Conservation (phyloP, 2,888 invertebrate species). For the Meteorus colon region DNA sequence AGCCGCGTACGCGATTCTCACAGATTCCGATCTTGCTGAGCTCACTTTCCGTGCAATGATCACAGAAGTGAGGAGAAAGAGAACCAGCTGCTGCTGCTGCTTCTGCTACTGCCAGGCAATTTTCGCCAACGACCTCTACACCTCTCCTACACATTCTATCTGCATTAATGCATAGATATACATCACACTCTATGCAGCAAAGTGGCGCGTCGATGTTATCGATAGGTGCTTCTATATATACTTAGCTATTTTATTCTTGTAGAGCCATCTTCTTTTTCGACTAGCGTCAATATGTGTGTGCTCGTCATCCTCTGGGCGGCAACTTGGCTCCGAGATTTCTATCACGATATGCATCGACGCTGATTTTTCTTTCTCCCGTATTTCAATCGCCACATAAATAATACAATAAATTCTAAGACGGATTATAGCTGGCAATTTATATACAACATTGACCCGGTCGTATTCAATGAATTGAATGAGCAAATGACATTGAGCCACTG, state of each 20-base stretch:
- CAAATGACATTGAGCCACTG: conserved; percentile 8
- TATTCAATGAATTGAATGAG: conserved; percentile 16
- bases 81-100: conserved; percentile 30
- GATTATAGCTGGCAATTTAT: not conserved
- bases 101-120: conserved; percentile 36
- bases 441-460: not conserved
- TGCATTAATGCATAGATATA: conserved; percentile 10
- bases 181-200: not conserved
- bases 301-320: not conserved
- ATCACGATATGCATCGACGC: conserved; percentile 8
- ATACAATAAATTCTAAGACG: not conserved
- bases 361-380: not conserved
- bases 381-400: not conserved
- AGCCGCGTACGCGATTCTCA: conserved; percentile 1
- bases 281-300: not conserved
- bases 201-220: conserved; percentile 14
- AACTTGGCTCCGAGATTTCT: conserved; percentile 4
- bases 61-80: not conserved
- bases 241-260: not conserved
- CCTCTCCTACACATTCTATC: not conserved
- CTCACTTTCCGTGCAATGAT: not conserved
- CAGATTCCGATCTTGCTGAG: conserved; percentile 26
- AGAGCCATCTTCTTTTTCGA: not conserved
- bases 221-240: not conserved
- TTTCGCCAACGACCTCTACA: conserved; percentile 35